phyloP scores from a whole-genome alignment of 2,797 vertebrate species.

The Coracias cyanogaster region DNA sequence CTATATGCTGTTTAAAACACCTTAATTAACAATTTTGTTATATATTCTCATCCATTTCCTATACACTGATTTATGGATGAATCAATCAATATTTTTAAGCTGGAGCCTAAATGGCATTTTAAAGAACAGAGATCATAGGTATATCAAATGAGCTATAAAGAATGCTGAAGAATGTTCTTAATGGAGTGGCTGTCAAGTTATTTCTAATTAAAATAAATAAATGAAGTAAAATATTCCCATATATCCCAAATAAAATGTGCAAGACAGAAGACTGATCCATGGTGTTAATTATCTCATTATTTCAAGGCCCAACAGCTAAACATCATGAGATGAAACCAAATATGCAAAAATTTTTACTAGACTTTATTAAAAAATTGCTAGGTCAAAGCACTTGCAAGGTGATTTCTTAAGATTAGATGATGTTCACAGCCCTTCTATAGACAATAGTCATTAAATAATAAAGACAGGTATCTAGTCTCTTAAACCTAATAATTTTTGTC shows the following conservation, averaged over 20 bases:
- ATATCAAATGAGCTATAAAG: neutral
- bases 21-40: neutral
- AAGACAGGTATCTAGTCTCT: neutral
- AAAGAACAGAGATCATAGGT: neutral
- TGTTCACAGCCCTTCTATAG: neutral
- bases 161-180: neutral
- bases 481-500: neutral
- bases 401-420: neutral
- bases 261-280: neutral
- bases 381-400: neutral
- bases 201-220: slow-evolving; percentile 39
- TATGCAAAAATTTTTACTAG: neutral
- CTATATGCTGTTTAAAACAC: neutral
- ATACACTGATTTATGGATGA: neutral
- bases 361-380: neutral
- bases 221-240: neutral
- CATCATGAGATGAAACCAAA: slow-evolving; percentile 14
- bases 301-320: neutral
- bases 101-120: neutral
- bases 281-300: neutral
- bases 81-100: neutral
- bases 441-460: neutral
- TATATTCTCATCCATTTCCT: neutral
- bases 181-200: neutral
- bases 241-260: neutral